These are phyloP conservation scores for Sinelater perroti DNA, from an alignment of 2,888 invertebrate genomes.

Conservation along the genomic window DNA sequence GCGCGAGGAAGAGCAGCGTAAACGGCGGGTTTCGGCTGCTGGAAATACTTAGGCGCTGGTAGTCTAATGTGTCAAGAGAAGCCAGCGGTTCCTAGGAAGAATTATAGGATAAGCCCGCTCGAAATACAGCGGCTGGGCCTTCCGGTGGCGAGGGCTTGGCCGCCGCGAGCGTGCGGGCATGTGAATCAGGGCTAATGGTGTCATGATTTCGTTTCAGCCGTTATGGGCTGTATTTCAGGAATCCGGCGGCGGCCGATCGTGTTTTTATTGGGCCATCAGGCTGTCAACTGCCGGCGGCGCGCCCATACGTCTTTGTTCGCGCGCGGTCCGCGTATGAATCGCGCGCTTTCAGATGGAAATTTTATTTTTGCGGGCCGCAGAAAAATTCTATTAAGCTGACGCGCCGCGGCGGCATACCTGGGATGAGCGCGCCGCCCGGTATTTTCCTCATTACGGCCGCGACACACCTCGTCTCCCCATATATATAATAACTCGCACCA, in stretches of 20 bases:
- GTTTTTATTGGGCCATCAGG: constrained; percentile 40
- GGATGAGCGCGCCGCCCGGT: constrained; percentile 9
- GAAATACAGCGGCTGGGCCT: background rate
- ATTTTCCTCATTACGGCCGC: constrained; percentile 25
- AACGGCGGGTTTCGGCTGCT: constrained; percentile 5
- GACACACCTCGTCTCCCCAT: constrained; percentile 17
- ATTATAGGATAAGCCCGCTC: background rate
- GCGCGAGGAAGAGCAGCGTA: constrained; percentile 22
- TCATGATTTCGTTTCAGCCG: constrained; percentile 39
- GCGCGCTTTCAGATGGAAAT: constrained; percentile 20
- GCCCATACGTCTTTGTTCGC: constrained; percentile 37
- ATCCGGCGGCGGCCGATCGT: constrained; percentile 36
- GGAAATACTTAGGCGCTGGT: background rate
- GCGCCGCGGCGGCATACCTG: constrained; percentile 7
- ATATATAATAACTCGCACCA: constrained; percentile 10
- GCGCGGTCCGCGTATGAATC: constrained; percentile 19
- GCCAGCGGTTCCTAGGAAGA: background rate
- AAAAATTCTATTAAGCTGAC: constrained; percentile 18
- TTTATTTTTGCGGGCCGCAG: constrained; percentile 13
- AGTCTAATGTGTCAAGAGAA: constrained; percentile 12
- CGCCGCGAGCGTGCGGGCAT: background rate
- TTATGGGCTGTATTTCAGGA: constrained; percentile 35
- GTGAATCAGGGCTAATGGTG: constrained; percentile 19
- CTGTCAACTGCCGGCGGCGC: constrained; percentile 38
- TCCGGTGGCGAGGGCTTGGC: too few species aligned